Evolutionary conservation across 2,113 vertebrate species (phyloP).

Genomic region (Ellobius talpinus): DNA sequence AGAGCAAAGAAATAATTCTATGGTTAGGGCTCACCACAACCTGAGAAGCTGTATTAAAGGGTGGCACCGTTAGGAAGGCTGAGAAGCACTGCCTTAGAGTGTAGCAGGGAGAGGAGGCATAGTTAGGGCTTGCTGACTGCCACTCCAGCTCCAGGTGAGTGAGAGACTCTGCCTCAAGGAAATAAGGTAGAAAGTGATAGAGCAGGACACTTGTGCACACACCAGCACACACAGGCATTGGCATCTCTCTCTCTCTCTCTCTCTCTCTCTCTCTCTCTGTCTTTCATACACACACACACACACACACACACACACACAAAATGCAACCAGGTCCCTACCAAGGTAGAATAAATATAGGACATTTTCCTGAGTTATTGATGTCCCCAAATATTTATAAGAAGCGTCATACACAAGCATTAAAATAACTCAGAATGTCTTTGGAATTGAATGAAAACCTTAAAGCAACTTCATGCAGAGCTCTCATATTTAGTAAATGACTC

Average conservation of each 20-base stretch:
- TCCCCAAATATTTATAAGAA: not conserved
- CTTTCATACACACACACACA: not conserved
- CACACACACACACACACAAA: not conserved
- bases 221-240: not conserved
- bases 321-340: not conserved
- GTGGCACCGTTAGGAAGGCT: not conserved
- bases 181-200: not conserved
- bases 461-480: not conserved
- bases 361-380: not conserved
- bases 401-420: not conserved
- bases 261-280: no score
- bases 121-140: not conserved
- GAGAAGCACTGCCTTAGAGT: not conserved
- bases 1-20: not conserved
- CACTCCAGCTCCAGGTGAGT: not conserved
- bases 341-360: not conserved
- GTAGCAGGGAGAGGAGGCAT: not conserved
- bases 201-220: not conserved
- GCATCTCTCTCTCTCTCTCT: no score
- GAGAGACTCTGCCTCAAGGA: not conserved
- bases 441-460: conserved; percentile 38
- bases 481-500: not conserved
- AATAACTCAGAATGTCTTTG: conserved; percentile 8
- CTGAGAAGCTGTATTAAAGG: not conserved
- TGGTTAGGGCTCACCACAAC: not conserved